Evolutionary conservation across 2,888 invertebrate species (phyloP).

Genomic region (Malthinus seriepunctatus): DNA sequence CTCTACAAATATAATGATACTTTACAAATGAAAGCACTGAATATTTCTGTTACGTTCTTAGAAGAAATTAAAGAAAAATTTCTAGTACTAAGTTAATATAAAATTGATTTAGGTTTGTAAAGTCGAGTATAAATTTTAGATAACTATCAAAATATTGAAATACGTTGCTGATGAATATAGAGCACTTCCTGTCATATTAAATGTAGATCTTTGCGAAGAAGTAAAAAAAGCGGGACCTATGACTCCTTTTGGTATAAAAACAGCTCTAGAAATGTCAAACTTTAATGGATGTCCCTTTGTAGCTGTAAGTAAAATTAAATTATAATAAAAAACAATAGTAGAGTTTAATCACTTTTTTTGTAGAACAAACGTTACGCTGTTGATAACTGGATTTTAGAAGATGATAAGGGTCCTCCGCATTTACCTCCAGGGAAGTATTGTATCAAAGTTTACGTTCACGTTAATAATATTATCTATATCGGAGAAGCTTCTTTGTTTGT

Average conservation of each 20-base stretch:
- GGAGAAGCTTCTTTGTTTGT: slow-evolving; percentile 6
- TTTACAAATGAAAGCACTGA: background rate
- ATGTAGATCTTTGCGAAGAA: background rate
- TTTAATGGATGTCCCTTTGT: background rate
- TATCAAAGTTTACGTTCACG: background rate
- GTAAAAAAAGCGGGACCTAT: background rate
- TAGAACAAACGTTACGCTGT: too few relatives aligned
- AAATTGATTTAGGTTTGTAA: too few relatives aligned
- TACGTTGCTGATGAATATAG: background rate
- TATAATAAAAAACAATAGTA: too few relatives aligned
- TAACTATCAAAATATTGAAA: too few relatives aligned
- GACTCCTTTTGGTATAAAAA: background rate
- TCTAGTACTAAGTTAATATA: background rate
- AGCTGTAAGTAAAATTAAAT: too few relatives aligned
- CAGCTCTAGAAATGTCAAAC: background rate
- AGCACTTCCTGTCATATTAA: background rate
- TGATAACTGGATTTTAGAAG: background rate
- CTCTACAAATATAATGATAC: slow-evolving; percentile 4
- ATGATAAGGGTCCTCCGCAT: too few relatives aligned
- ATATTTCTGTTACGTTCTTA: background rate
- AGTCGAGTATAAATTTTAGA: too few relatives aligned
- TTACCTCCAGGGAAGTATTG: background rate
- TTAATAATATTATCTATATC: background rate
- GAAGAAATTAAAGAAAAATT: background rate
- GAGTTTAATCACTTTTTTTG: too few relatives aligned